Base-by-base conservation (phyloP, 2,888 invertebrate species). In the Andrena fulva region DNA sequence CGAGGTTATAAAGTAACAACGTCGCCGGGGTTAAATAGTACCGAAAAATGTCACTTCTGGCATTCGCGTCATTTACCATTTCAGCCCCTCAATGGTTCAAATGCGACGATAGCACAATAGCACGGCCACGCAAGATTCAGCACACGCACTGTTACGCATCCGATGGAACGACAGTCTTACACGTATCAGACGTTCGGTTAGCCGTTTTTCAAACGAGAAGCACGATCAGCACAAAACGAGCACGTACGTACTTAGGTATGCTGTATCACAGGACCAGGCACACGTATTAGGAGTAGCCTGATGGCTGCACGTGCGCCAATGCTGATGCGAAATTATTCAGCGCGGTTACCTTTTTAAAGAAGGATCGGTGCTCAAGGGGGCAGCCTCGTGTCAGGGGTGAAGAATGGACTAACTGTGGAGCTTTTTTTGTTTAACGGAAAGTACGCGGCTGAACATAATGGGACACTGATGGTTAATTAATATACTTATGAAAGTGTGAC, bases 241-340 rank as follows among this genome's bases (percentile, higher is more conserved):
- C 69, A 59, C 67, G 56, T 56, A 52, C 20, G 52, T 52, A 52
- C 10, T 24, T n/a, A 59, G 69, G 42, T 70, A 52, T 33, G 62
- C 50, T 68, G 74, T 33, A 12, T 66, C 35, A 66, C 59, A 68
- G 50, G 60, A 60, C 4, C 59, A 50, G 33, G n/a, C 68, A 68
- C 62, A 16, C 60, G 48, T 54, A 52, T 68, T 80, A 68, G 50
- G 63, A 60, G 27, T 81, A 78, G 78, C 33, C 56, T 27, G 69
- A 78, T 52, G 56, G 69, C 42, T 73, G 73, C 78, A 81, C 73
- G 73, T 48, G 78, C 52, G 63, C 77, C 59, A 60, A 35, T 77
- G 66, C 60, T 31, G 50, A 67, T 70, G 50, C 29, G 24, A 70
- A 70, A 76, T 59, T 35, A 59, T 70, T 62, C 35, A 35, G 27